Evolutionary conservation across 2,888 invertebrate genomes (phyloP), one percentile per base, ranked within the genome.

Genomic region (Epicampocera succincta): DNA sequence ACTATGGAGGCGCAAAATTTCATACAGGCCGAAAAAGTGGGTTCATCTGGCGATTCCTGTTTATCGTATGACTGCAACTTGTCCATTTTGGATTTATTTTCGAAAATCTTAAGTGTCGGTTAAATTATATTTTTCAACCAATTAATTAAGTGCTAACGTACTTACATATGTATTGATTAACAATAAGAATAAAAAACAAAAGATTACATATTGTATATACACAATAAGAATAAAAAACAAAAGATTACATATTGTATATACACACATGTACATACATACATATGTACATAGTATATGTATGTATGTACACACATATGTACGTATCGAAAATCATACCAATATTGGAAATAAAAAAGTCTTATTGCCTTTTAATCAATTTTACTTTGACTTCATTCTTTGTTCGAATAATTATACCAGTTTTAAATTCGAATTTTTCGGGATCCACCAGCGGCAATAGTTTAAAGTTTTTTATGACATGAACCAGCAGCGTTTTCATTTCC

Each of bases 401-500:
- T 25, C 75, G 65, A 40, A 79, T 75, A 44, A 79, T 79, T 56
- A 82, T 78, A 42, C 75, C 75, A 17, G 48, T 54, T 60, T 75
- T 80, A 15, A 80, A 80, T 15, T 76, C 46, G 33, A 85, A 82
- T 6, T 74, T 60, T 6, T 80, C 74, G 0, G 82, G 85, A 76
- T 85, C 84, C 15, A 61, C 75, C 66, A 85, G 44, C 0, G 87
- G 87, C 1, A 87, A 65, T 2, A 88, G 15, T 72, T 86, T 82
- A 19, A 85, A 89, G 6, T 84, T 65, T 38, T 88, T 88, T 0
- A 89, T 77, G 0, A 89, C 44, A 1, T 86, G 76, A 4, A 86
- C 76, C 4, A 89, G 66, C 1, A 89, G 63, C 0, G 87, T 87
- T 75, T 89, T 89, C 86, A 89, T 87, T 81, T 89, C 88, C n/a